Base-by-base conservation (phyloP, 2,797 vertebrate genomes). In the Hemibagrus guttatus region DNA sequence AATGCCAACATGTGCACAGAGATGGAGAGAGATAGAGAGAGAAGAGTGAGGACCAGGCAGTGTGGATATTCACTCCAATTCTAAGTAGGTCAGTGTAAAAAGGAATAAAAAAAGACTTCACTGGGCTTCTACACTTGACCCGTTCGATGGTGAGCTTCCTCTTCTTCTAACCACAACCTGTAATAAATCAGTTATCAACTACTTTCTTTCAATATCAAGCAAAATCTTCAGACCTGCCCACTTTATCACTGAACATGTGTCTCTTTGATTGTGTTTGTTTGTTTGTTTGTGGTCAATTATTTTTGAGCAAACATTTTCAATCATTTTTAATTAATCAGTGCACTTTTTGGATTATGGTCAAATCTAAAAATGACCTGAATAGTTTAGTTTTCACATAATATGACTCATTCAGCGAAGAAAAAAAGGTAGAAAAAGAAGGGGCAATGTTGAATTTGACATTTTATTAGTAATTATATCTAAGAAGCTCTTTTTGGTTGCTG, bases 1-100 rank as follows among this genome's bases (percentile, higher is more conserved):
- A 91, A 83, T 75, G 83, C 82, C 83, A 79, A 49, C 82, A 88
- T 83, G 84, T 87, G 72, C 80, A 85, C 39, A 78, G 58, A 76
- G 74, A 82, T 59, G 81, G 63, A 74, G 78, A 16, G 64, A 54
- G 81, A 84, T 68, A 61, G 35, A 76, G 28, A 35, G 58, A 5
- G 66, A 76, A 17, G n/a, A 75, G 78, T 0, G 74, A 8, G 46
- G 54, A 39, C 35, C 49, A 46, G 59, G 61, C 74, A 31, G 39
- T 58, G 56, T 83, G 72, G 80, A 64, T 54, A 64, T 9, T 75
- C 52, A 78, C 16, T 52, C 63, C 64, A 84, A 31, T 72, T 71
- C 1, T 4, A 61, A 81, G 28, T 49, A 81, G 59, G 12, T 21
- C 28, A 79, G 7, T 69, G 6, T 46, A 56, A 26, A 52, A 39